Evolutionary conservation across 2,113 vertebrate genomes (phyloP).

Genomic region (Boulengeromyrus knoepffleri): DNA sequence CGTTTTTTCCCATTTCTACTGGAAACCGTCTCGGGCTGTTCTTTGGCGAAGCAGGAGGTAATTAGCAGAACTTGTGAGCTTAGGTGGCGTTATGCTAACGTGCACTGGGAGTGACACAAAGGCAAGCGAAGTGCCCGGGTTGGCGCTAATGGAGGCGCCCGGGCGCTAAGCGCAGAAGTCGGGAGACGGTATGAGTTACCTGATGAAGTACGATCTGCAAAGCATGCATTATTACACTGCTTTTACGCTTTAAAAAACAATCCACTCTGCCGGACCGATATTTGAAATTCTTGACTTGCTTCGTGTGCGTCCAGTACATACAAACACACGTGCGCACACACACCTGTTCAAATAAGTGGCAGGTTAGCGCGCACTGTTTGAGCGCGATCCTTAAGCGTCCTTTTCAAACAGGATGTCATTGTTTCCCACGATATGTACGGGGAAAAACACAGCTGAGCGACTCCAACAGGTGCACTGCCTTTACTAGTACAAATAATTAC

Average conservation of each 20-base stretch:
- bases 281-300: neutral
- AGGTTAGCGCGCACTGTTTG: conserved; percentile 27
- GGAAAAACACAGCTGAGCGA: conserved; percentile 16
- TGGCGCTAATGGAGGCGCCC: neutral
- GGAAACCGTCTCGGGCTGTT: neutral
- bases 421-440: conserved; percentile 38
- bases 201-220: neutral
- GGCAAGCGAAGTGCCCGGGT: neutral
- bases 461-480: conserved; percentile 9
- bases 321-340: conserved; percentile 25
- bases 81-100: neutral
- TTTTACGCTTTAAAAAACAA: neutral
- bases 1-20: neutral
- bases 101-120: neutral
- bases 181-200: neutral
- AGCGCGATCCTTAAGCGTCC: conserved; percentile 47
- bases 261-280: neutral
- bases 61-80: neutral
- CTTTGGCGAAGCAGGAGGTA: conserved; percentile 8
- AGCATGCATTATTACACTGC: neutral
- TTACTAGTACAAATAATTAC: neutral
- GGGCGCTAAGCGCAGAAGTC: neutral
- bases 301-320: neutral
- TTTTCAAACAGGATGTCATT: conserved; percentile 66
- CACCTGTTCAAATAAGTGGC: conserved; percentile 68